phyloP scores from a whole-genome alignment of 2,888 invertebrate genomes.

The Emmelina monodactyla region DNA sequence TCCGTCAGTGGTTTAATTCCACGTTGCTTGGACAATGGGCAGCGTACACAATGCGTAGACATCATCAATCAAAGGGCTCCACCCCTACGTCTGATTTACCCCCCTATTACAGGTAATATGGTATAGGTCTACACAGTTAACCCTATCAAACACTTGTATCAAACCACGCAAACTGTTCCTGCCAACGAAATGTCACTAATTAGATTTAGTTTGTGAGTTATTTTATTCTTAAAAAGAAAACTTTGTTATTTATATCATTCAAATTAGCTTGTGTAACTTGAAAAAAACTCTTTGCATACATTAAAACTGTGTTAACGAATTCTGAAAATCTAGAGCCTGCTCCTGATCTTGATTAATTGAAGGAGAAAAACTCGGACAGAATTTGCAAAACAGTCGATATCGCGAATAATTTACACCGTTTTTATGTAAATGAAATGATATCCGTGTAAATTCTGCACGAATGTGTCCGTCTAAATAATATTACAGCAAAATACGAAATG shows the following conservation, averaged over 20 bases:
- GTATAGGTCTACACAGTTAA: slow-evolving; percentile 18
- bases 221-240: no score
- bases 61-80: slow-evolving; percentile 49
- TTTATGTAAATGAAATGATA: no score
- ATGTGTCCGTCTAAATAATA: no score
- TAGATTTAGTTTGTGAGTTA: background rate
- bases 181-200: background rate
- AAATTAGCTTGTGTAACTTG: no score
- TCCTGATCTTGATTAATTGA: background rate
- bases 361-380: background rate
- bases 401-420: background rate
- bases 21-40: slow-evolving; percentile 48
- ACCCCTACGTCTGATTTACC: no score
- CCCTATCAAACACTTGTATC: slow-evolving; percentile 18
- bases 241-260: no score
- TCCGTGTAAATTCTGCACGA: no score
- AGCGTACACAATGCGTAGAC: slow-evolving; percentile 38
- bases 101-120: slow-evolving; percentile 21
- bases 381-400: background rate
- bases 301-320: no score
- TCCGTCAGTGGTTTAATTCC: slow-evolving; percentile 49
- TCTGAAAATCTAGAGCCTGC: background rate
- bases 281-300: no score
- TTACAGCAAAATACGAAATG: no score
- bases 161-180: slow-evolving; percentile 14